Percentiles rank a stretch among this genome's conserved stretches.
Evolutionary conservation across 2,888 invertebrate species (phyloP).

Genomic region (Tinea pellionella): DNA sequence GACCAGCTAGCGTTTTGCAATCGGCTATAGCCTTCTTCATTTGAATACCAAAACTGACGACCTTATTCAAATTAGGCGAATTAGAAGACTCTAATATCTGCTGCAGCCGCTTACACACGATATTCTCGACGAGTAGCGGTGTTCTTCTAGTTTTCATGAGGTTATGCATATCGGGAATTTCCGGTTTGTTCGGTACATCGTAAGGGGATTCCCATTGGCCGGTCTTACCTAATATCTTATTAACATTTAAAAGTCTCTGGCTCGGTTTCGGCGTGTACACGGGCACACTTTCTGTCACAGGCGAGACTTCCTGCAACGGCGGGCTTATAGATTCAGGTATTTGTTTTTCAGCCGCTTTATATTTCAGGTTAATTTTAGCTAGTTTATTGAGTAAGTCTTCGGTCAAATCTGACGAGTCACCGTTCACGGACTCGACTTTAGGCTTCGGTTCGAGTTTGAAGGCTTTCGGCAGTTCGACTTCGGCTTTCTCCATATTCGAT

Average conservation of each 20-base stretch:
- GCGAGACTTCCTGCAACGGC: constrained; percentile 56
- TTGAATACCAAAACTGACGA: constrained; percentile 51
- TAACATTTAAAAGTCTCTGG: constrained; percentile 21
- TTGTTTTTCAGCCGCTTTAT: constrained; percentile 10
- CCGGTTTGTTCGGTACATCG: constrained; percentile 21
- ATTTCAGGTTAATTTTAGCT: constrained; percentile 42
- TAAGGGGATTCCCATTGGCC: constrained; percentile 18
- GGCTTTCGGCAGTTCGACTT: constrained; percentile 48
- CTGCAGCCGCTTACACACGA: constrained; percentile 16
- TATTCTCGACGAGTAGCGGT: constrained; percentile 21
- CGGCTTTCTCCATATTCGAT: constrained; percentile 21
- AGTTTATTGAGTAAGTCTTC: constrained; percentile 54
- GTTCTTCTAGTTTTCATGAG: constrained; percentile 39
- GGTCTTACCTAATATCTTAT: constrained; percentile 35
- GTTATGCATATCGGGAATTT: constrained; percentile 29
- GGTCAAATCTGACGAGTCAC: constrained; percentile 32
- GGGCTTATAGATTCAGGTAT: constrained; percentile 51
- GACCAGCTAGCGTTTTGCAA: constrained; percentile 57
- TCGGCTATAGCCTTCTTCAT: constrained; percentile 62
- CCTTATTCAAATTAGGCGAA: constrained; percentile 40
- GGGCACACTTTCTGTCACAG: constrained; percentile 40
- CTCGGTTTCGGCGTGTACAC: constrained; percentile 42
- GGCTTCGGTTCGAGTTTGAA: constrained; percentile 21
- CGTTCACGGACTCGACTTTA: no score
- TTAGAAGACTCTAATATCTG: no score